Evolutionary conservation across 2,797 vertebrate genomes (phyloP), one percentile per base, ranked within the genome.

Genomic region (Typhlichthys subterraneus): DNA sequence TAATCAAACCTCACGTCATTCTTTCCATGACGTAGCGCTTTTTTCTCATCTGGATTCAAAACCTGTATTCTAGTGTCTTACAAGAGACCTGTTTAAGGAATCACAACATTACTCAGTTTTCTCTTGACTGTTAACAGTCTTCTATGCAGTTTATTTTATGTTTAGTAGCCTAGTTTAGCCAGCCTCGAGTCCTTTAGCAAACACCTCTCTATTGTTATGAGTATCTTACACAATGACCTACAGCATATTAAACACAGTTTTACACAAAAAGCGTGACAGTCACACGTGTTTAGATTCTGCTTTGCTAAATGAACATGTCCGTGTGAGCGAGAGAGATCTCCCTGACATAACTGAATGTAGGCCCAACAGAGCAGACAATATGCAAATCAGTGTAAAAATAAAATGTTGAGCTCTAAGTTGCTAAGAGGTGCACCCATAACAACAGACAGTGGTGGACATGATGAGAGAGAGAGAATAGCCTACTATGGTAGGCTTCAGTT

Each of bases 1-100:
- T 91, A 89, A 93, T 93, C 90, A 89, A 89, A 87, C 89, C 87
- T 91, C 91, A 94, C 93, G 93, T 94, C 92, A 94, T 85, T 93
- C 73, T 94, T 94, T 94, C 93, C 93, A 93, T 94, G 92, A 94
- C 91, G 93, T 93, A 82, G 84, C 70, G 75, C 73, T 67, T 74
- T 73, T 71, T 67, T 70, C 71, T 63, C 67, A 69, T 73, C 71
- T 78, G 75, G 38, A 42, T 7, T 42, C 38, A 42, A 42, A 8
- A 8, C 38, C 38, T 84, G 79, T 77, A 65, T 77, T 85, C 38
- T 42, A 29, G 23, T 29, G 38, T 78, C 74, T 72, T 54, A 57
- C 61, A 63, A 63, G 38, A n/a, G 74, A 62, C 52, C 66, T 55
- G 56, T 50, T 29, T 47, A 60, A 72, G 64, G 53, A 75, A 63